phyloP scores from a whole-genome alignment of 2,797 vertebrate species.

The Acanthurus tractus region DNA sequence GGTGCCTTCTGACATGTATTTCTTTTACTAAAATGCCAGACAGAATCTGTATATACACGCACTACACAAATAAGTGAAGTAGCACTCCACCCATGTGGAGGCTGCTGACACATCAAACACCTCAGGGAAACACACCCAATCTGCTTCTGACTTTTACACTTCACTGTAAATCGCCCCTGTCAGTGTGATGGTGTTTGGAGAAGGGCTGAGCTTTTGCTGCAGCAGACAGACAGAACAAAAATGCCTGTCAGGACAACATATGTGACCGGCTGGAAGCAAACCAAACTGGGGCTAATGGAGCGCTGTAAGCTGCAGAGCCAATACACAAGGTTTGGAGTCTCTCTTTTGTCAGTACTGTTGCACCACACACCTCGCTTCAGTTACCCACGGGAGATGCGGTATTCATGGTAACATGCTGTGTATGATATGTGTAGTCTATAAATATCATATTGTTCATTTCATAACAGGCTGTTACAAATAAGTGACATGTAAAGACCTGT shows the following conservation, averaged over 20 bases:
- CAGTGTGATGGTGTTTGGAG: conserved; percentile 47
- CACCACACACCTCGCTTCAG: conserved; percentile 23
- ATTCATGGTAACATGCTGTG: neutral
- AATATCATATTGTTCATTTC: too few relatives aligned
- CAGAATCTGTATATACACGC: conserved; percentile 59
- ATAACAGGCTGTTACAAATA: neutral
- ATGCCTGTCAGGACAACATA: conserved; percentile 50
- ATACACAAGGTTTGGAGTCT: conserved; percentile 28
- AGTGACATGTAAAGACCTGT: neutral
- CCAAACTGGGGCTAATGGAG: conserved; percentile 8
- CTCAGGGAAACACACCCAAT: conserved; percentile 60
- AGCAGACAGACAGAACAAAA: conserved; percentile 55
- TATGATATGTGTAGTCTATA: conserved; percentile 7
- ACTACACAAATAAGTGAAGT: conserved; percentile 38
- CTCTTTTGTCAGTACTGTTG: conserved; percentile 24
- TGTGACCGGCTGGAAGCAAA: conserved; percentile 46
- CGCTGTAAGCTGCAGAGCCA: conserved; percentile 12
- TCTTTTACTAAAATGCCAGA: conserved; percentile 29
- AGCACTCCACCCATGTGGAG: conserved; percentile 48
- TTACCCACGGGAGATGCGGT: neutral
- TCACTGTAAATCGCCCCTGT: conserved; percentile 33
- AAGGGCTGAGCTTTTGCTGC: conserved; percentile 26
- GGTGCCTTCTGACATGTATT: conserved; percentile 6
- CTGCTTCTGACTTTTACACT: conserved; percentile 48
- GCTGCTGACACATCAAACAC: conserved; percentile 66